A percentile compares a stretch with the other conserved stretches of the same genome.
phyloP scores from a whole-genome alignment of 2,888 invertebrate genomes.

The Leptura quadrifasciata region DNA sequence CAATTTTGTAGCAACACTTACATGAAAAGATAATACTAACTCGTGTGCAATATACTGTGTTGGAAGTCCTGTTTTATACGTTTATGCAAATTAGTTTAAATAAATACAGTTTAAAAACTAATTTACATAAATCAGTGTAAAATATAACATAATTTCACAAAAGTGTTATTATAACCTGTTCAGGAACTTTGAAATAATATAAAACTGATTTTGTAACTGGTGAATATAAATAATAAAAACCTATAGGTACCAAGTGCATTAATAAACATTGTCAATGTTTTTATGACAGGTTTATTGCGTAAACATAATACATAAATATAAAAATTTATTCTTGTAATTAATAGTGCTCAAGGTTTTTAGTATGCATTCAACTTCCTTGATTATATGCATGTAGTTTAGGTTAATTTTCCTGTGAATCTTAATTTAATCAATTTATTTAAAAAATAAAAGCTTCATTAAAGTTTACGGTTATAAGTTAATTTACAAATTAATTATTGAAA shows the following conservation, averaged over 20 bases:
- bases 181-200: not conserved
- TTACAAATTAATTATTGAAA: slow-evolving; percentile 18
- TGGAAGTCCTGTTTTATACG: slow-evolving; percentile 33
- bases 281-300: slow-evolving; percentile 49
- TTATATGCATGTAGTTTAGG: slow-evolving; percentile 45
- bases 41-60: not conserved
- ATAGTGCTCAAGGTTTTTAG: slow-evolving; percentile 56
- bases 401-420: slow-evolving; percentile 37
- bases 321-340: slow-evolving; percentile 47
- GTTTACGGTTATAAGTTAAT: slow-evolving; percentile 32
- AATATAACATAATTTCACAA: slow-evolving; percentile 41
- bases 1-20: not conserved
- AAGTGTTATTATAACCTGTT: slow-evolving; percentile 27
- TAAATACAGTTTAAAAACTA: slow-evolving; percentile 44
- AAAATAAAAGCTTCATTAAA: slow-evolving; percentile 33
- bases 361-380: slow-evolving; percentile 55
- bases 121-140: slow-evolving; percentile 52
- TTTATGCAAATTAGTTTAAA: slow-evolving; percentile 47
- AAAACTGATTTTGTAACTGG: not conserved
- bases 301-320: slow-evolving; percentile 43
- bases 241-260: slow-evolving; percentile 35
- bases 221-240: slow-evolving; percentile 24
- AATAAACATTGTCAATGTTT: slow-evolving; percentile 38
- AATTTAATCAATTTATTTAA: slow-evolving; percentile 27
- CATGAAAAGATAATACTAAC: not conserved